These are phyloP conservation scores for Myoxocephalus aenaeus DNA, from an alignment of 2,797 vertebrate genomes.

Conservation along the genomic window DNA sequence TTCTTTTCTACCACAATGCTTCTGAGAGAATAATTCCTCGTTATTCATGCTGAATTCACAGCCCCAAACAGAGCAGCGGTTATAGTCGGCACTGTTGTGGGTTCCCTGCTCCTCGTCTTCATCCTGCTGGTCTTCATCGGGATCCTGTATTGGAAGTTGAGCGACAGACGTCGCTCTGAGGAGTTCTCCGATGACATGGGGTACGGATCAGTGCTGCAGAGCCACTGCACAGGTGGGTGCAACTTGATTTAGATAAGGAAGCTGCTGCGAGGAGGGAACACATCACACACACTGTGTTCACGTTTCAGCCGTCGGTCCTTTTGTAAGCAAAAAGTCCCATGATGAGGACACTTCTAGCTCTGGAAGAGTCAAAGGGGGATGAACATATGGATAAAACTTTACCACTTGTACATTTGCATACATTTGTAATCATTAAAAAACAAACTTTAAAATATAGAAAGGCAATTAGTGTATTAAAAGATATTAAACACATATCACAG, in stretches of 20 bases:
- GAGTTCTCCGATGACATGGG: constrained; percentile 89
- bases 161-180: constrained; percentile 69
- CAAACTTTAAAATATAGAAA: too few species aligned
- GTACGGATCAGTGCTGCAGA: constrained; percentile 61
- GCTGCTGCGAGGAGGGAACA: background rate
- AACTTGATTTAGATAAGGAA: constrained; percentile 24
- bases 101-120: constrained; percentile 84
- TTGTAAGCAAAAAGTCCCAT: constrained; percentile 17
- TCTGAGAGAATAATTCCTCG: constrained; percentile 23
- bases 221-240: constrained; percentile 1
- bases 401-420: too few species aligned
- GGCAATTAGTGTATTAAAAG: constrained; percentile 15
- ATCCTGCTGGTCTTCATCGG: constrained; percentile 85
- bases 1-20: background rate
- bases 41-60: constrained; percentile 48
- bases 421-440: too few species aligned
- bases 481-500: background rate
- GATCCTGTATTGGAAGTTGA: constrained; percentile 85
- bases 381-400: background rate
- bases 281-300: constrained; percentile 11
- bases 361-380: background rate
- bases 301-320: constrained; percentile 15
- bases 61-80: constrained; percentile 84
- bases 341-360: constrained; percentile 2
- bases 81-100: constrained; percentile 86